Percentiles rank a stretch among this genome's conserved stretches.
These are phyloP conservation scores for Pocillopora grandis DNA, from an alignment of 92 coral and sea anemone genomes.

Conservation along the genomic window DNA sequence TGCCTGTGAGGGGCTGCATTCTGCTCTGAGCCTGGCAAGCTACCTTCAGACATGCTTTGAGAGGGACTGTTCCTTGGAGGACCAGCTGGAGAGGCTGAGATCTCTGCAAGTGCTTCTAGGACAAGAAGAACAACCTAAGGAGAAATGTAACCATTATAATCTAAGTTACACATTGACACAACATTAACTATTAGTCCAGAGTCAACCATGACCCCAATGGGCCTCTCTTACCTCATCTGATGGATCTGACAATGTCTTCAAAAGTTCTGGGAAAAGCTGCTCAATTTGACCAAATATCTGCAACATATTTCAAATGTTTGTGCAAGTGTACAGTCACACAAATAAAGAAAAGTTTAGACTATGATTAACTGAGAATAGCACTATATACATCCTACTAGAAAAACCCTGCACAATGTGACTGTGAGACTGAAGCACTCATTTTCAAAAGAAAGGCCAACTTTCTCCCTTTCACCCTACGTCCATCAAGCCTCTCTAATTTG, in stretches of 20 bases:
- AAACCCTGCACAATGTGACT: too few relatives aligned
- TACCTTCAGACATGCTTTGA: slow-evolving; percentile 48
- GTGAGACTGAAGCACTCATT: too few relatives aligned
- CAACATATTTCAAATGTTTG: not conserved
- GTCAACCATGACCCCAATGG: not conserved
- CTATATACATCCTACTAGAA: too few relatives aligned
- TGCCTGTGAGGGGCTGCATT: slow-evolving; percentile 63
- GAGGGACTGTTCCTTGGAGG: slow-evolving; percentile 82
- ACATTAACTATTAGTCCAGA: not conserved
- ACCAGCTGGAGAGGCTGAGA: slow-evolving; percentile 94
- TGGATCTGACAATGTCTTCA: slow-evolving; percentile 89
- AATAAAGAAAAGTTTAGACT: not conserved
- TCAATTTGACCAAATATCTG: slow-evolving; percentile 94
- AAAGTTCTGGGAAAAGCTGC: slow-evolving; percentile 83
- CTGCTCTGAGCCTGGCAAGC: slow-evolving; percentile 55
- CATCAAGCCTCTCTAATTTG: too few relatives aligned
- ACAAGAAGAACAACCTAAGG: slow-evolving; percentile 86
- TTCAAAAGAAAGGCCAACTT: too few relatives aligned
- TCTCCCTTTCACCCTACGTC: too few relatives aligned
- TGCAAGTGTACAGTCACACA: not conserved
- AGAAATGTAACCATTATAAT: not conserved
- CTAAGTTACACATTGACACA: not conserved
- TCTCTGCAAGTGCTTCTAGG: slow-evolving; percentile 89
- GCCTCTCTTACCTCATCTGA: slow-evolving; percentile 81
- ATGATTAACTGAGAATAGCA: not conserved